Evolutionary conservation across 2,113 vertebrate species (phyloP).

Genomic region (Callipepla californica): DNA sequence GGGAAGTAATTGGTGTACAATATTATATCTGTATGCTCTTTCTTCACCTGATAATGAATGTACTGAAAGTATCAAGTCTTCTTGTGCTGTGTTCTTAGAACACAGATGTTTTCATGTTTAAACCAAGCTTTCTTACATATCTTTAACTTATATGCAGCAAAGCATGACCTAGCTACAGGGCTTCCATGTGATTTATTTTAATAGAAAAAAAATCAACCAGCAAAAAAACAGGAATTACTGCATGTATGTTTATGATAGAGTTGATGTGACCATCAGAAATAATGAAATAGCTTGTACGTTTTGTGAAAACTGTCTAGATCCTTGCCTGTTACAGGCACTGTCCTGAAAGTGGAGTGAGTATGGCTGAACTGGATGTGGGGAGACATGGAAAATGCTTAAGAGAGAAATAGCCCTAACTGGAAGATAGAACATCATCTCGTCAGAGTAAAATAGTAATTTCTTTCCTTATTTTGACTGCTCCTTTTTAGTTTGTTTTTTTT

Average conservation of each 20-base stretch:
- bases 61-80: not conserved
- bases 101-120: not conserved
- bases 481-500: not conserved
- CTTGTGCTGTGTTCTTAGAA: not conserved
- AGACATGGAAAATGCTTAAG: not conserved
- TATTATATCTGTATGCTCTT: not conserved
- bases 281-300: not conserved
- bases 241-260: not conserved
- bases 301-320: not conserved
- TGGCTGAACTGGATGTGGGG: not conserved
- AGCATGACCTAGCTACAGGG: not conserved
- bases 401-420: not conserved
- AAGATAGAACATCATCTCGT: not conserved
- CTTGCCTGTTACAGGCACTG: accelerated
- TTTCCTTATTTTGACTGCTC: not conserved
- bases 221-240: not conserved
- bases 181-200: not conserved
- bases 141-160: not conserved
- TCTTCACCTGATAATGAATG: not conserved
- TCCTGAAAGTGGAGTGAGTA: not conserved
- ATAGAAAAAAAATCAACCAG: not conserved
- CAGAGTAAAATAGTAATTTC: not conserved
- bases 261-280: not conserved
- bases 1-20: not conserved
- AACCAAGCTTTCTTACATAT: not conserved